Percentiles rank a stretch among this genome's conserved stretches.
Conservation (phyloP, 2,113 vertebrate genomes). For the Malurus cyaneus region DNA sequence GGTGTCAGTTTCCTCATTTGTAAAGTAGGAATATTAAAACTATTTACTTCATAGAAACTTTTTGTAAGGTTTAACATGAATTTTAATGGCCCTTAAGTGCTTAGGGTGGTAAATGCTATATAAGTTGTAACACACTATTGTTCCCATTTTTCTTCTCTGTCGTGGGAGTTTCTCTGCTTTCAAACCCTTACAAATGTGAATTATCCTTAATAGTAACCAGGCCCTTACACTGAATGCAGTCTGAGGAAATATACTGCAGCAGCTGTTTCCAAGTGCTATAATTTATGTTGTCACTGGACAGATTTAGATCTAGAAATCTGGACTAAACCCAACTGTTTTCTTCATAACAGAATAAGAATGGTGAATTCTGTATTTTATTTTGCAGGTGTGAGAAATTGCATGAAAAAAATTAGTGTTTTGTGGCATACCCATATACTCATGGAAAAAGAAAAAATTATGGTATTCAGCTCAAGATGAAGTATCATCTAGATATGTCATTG, state of each 20-base stretch:
- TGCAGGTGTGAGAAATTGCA: not conserved
- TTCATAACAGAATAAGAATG: conserved; percentile 39
- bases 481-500: conserved; percentile 27
- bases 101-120: not conserved
- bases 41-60: not conserved
- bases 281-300: not conserved
- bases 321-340: conserved; percentile 15
- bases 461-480: conserved; percentile 57
- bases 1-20: not conserved
- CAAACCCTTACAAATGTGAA: not conserved
- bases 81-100: not conserved
- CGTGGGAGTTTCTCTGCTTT: not conserved
- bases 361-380: conserved; percentile 51
- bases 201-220: not conserved
- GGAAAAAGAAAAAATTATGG: conserved; percentile 25
- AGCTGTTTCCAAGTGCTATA: conserved; percentile 1
- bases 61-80: not conserved
- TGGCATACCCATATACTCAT: not conserved
- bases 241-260: not conserved
- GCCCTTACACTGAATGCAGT: not conserved
- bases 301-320: conserved; percentile 33
- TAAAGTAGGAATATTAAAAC: not conserved
- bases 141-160: conserved; percentile 12
- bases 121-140: not conserved
- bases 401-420: conserved; percentile 44